Percentiles rank a stretch among this genome's conserved stretches.
These are phyloP conservation scores for Carposina sasakii DNA, from an alignment of 1,140 invertebrate species.

Conservation along the genomic window DNA sequence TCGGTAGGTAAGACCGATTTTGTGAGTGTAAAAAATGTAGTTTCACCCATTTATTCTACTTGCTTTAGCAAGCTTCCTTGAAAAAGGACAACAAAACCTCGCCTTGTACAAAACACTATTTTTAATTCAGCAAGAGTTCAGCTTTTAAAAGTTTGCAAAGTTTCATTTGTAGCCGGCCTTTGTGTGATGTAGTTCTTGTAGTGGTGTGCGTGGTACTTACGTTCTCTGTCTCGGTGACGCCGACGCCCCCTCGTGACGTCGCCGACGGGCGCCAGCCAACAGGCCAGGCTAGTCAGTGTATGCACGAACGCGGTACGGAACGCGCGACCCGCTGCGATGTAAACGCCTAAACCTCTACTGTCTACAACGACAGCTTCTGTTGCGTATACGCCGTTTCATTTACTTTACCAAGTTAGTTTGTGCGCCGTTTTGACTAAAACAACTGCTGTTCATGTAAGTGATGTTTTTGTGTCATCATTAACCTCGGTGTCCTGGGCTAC, in stretches of 20 bases:
- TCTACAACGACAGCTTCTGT: slow-evolving; percentile 62
- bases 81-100: too few relatives aligned
- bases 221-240: too few relatives aligned
- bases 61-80: too few relatives aligned
- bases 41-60: too few relatives aligned
- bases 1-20: too few relatives aligned
- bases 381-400: slow-evolving; percentile 46
- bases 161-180: too few relatives aligned
- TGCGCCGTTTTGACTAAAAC: too few relatives aligned
- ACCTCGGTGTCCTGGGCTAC: slow-evolving; percentile 36
- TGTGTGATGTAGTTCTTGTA: too few relatives aligned
- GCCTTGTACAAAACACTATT: too few relatives aligned
- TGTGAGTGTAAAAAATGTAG: too few relatives aligned
- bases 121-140: too few relatives aligned
- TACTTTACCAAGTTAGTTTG: slow-evolving; percentile 40
- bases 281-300: slow-evolving; percentile 40
- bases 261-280: slow-evolving; percentile 9
- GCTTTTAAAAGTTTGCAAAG: slow-evolving; percentile 10
- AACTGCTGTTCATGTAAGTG: slow-evolving; percentile 50
- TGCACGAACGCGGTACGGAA: slow-evolving; percentile 58
- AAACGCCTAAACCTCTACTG: slow-evolving; percentile 59
- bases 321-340: slow-evolving; percentile 66
- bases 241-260: slow-evolving; percentile 50
- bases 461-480: slow-evolving; percentile 53
- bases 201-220: too few relatives aligned